Percentiles rank a stretch among this genome's conserved stretches.
Conservation (phyloP, 2,113 vertebrate genomes). For the Oncorhynchus tshawytscha region DNA sequence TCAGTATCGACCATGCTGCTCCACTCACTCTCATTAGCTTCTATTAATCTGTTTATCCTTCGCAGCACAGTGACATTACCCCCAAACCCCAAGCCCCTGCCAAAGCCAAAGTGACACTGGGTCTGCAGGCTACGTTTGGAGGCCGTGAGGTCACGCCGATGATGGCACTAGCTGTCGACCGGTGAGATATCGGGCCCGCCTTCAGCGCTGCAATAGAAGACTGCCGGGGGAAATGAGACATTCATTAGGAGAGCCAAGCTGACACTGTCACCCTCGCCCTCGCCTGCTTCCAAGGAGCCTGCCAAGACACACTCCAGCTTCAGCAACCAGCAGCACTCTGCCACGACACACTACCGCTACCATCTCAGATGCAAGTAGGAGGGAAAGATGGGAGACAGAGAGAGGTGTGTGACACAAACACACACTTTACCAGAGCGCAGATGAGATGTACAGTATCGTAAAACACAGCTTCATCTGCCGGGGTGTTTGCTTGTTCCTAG, state of each 20-base stretch:
- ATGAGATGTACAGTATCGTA: slow-evolving; percentile 22
- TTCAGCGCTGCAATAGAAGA: slow-evolving; percentile 64
- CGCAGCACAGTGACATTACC: slow-evolving; percentile 65
- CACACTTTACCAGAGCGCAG: background rate
- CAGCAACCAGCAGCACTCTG: slow-evolving; percentile 3
- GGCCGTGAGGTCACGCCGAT: slow-evolving; percentile 72
- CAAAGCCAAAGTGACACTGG: slow-evolving; percentile 75
- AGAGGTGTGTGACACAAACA: background rate
- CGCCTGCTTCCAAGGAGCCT: slow-evolving; percentile 65
- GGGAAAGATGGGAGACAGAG: background rate
- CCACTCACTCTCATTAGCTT: slow-evolving; percentile 69
- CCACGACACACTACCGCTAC: background rate
- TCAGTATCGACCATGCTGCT: slow-evolving; percentile 32
- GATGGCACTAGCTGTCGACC: slow-evolving; percentile 72
- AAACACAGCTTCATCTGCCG: too few relatives aligned
- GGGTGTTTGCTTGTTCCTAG: background rate
- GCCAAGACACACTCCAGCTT: slow-evolving; percentile 61
- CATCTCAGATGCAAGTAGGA: background rate
- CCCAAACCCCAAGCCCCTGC: slow-evolving; percentile 26
- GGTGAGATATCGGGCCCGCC: slow-evolving; percentile 63
- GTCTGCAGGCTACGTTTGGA: slow-evolving; percentile 67
- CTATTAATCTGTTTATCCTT: slow-evolving; percentile 75
- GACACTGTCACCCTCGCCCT: slow-evolving; percentile 72
- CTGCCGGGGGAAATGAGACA: slow-evolving; percentile 74
- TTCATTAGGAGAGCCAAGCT: slow-evolving; percentile 81